Evolutionary conservation across 2,113 vertebrate species (phyloP).

Genomic region (Triplophysa rosa): DNA sequence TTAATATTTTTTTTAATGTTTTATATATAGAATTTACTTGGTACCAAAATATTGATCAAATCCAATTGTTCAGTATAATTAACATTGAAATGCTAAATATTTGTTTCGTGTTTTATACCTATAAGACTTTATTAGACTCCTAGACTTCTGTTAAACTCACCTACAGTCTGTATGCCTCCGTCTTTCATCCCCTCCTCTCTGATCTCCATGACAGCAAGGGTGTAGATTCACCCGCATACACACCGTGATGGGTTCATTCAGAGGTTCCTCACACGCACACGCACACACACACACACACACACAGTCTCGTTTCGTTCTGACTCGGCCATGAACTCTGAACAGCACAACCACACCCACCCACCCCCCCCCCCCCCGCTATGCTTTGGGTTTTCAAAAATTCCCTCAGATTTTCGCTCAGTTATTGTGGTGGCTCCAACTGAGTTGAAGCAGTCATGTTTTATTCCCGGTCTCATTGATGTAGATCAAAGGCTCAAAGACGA

Average conservation of each 20-base stretch:
- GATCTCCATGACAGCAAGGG: slow-evolving; percentile 44
- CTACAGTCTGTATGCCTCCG: slow-evolving; percentile 2
- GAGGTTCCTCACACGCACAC: slow-evolving; percentile 69
- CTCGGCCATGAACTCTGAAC: slow-evolving; percentile 49
- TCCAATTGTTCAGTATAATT: too few relatives aligned
- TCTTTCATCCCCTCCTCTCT: slow-evolving; percentile 37
- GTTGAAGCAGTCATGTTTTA: slow-evolving; percentile 36
- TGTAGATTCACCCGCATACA: slow-evolving; percentile 60
- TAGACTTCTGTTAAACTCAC: neutral
- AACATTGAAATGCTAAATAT: too few relatives aligned
- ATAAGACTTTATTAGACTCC: too few relatives aligned
- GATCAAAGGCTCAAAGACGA: slow-evolving; percentile 35
- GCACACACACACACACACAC: slow-evolving; percentile 16
- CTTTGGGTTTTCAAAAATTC: slow-evolving; percentile 11
- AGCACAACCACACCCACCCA: too few relatives aligned
- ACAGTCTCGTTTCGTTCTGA: slow-evolving; percentile 40
- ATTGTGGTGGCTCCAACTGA: slow-evolving; percentile 34
- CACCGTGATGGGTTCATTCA: slow-evolving; percentile 43
- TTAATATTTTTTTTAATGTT: too few relatives aligned
- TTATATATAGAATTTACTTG: too few relatives aligned
- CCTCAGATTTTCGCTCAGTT: slow-evolving; percentile 39
- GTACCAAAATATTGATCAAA: too few relatives aligned
- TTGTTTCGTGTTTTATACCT: too few relatives aligned
- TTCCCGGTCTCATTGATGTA: slow-evolving; percentile 49
- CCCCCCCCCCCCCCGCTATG: slow-evolving; percentile 31